These are phyloP conservation scores for Rhopalosiphum nymphaeae DNA, from an alignment of 2,888 invertebrate species.

Conservation along the genomic window DNA sequence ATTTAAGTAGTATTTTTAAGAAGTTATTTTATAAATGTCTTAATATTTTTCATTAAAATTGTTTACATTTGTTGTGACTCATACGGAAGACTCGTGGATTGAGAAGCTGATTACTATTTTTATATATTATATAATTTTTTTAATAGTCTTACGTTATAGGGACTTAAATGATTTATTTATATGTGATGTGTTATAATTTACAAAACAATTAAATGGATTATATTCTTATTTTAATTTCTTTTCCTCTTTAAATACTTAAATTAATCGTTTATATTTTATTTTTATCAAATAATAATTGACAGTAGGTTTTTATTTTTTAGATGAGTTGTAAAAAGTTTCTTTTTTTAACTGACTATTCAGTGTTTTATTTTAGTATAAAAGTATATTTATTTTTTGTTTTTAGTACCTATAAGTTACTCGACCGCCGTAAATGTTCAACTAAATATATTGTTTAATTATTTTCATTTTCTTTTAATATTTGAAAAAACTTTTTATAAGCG, in stretches of 20 bases:
- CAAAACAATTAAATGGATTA: no score
- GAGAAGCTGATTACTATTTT: background rate
- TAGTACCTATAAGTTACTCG: background rate
- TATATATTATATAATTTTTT: background rate
- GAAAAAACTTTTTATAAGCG: background rate
- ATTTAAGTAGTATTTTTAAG: background rate
- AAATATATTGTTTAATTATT: background rate
- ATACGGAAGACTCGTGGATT: background rate
- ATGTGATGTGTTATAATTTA: no score
- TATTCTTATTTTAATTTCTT: background rate
- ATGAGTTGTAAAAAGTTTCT: background rate
- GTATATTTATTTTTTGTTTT: background rate
- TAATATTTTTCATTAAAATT: background rate
- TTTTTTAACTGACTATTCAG: background rate
- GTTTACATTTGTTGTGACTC: background rate
- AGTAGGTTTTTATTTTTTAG: background rate
- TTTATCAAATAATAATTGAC: background rate
- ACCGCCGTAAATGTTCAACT: background rate
- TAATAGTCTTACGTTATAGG: background rate
- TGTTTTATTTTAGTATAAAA: background rate
- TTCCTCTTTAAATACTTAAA: background rate
- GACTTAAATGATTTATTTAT: no score
- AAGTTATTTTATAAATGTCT: background rate
- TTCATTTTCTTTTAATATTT: background rate
- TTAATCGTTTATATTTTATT: background rate